phyloP scores from a whole-genome alignment of 2,888 invertebrate species.

The Unio delphinus region DNA sequence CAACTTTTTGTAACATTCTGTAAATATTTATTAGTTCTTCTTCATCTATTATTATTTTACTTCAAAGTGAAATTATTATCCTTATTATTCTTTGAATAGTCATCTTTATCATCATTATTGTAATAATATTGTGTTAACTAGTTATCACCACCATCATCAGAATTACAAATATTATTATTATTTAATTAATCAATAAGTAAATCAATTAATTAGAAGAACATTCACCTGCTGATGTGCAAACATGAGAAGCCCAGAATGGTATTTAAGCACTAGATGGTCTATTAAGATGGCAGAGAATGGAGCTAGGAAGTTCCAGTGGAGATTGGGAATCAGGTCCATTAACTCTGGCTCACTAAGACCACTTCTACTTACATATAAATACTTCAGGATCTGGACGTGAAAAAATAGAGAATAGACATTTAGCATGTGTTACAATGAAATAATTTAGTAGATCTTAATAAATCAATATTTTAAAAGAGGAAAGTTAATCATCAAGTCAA shows the following conservation, averaged over 20 bases:
- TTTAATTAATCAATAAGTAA: neutral
- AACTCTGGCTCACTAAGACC: constrained; percentile 66
- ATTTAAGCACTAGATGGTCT: constrained; percentile 59
- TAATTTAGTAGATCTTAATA: too few species aligned
- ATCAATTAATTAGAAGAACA: neutral
- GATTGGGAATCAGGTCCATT: constrained; percentile 56
- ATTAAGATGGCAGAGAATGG: constrained; percentile 54
- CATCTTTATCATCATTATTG: constrained; percentile 1
- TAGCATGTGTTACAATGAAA: neutral
- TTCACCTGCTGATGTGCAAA: constrained; percentile 67
- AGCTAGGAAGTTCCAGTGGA: constrained; percentile 61
- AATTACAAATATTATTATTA: constrained; percentile 4
- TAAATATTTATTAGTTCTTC: too few species aligned
- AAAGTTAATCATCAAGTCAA: too few species aligned
- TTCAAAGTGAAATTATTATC: neutral
- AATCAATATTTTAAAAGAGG: too few species aligned
- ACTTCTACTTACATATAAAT: constrained; percentile 62
- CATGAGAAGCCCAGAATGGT: constrained; percentile 62
- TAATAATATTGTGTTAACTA: neutral
- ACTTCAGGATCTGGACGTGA: constrained; percentile 55
- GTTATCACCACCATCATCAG: constrained; percentile 7
- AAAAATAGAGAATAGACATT: neutral
- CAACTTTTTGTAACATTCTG: too few species aligned
- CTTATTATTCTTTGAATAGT: neutral
- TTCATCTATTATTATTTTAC: too few species aligned